Conservation (phyloP, 2,888 invertebrate genomes). For the Itoplectis maculator region DNA sequence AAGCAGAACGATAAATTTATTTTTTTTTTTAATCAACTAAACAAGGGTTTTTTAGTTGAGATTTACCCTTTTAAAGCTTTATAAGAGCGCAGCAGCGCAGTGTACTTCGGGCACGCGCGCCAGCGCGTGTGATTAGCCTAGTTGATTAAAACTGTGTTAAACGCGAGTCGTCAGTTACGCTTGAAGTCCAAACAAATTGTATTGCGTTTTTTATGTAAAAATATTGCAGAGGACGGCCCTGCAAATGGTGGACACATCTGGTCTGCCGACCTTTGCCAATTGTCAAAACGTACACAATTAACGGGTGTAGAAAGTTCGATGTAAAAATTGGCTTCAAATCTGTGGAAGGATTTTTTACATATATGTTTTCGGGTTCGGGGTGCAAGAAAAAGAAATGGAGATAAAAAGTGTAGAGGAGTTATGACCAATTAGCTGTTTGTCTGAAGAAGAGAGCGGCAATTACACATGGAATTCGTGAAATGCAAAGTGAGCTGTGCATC, state of each 20-base stretch:
- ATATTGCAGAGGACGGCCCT: too few relatives aligned
- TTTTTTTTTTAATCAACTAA: too few relatives aligned
- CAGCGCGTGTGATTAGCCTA: too few relatives aligned
- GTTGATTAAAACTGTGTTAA: too few relatives aligned
- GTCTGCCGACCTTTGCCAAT: not conserved
- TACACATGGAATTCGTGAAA: slow-evolving; percentile 54
- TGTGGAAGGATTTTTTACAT: not conserved
- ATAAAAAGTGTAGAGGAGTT: slow-evolving; percentile 10
- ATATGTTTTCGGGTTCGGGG: not conserved
- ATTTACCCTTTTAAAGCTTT: too few relatives aligned
- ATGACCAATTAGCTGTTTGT: slow-evolving; percentile 7
- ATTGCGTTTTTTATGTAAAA: too few relatives aligned
- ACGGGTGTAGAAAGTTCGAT: not conserved
- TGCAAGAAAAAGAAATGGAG: slow-evolving; percentile 7
- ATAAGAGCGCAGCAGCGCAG: too few relatives aligned
- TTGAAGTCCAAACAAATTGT: too few relatives aligned
- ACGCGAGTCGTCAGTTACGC: too few relatives aligned
- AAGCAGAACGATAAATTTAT: too few relatives aligned
- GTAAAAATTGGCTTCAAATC: not conserved
- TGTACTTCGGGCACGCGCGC: not conserved
- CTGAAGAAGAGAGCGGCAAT: not conserved
- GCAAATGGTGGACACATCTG: too few relatives aligned
- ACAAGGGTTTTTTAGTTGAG: too few relatives aligned
- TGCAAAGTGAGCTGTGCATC: slow-evolving; percentile 41
- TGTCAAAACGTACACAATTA: not conserved